Base-by-base conservation (phyloP, 2,113 vertebrate species). In the Carollia perspicillata region DNA sequence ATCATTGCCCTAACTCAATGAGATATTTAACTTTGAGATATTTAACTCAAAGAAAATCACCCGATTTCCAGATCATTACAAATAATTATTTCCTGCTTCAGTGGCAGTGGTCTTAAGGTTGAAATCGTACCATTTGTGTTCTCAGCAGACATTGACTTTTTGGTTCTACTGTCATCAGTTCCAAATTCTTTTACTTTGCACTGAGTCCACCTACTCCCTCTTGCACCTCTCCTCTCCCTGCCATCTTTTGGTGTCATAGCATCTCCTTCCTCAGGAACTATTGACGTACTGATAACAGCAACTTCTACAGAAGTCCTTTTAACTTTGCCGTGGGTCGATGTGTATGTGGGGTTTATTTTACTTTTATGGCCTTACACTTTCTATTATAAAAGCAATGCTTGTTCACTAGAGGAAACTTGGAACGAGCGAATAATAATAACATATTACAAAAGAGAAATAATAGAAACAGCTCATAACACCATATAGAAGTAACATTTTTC, bases 261-360 rank as follows among this genome's bases (percentile, higher is more conserved):
- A 74, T 74, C 71, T 88, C 95, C 77, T 95, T 87, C 93, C 71
- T 96, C 80, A 68, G 58, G 75, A 95, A 42, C 74, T 95, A 92
- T 92, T 84, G 95, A 95, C 90, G 72, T 40, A 53, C 58, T 84
- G 65, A 95, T 88, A 81, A 47, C 33, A 88, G 22, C 89, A 93
- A 88, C 75, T 94, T 93, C 65, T 91, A 42, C 63, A 10, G 71
- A 96, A 30, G 44, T 93, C 90, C n/a, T 95, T 94, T 96, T 68
- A 95, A 87, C 58, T 93, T 94, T 85, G 66, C 55, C 84, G n/a
- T 33, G 11, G 84, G 78, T 95, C 87, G 87, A 78, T 95, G 92
- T 66, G 72, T 33, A 58, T 13, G 47, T 30, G 16, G 8, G 10
- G 90, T 94, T 94, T 96, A 93, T 96, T 96, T 95, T 96, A 81